These are phyloP conservation scores for Luperina testacea DNA, from an alignment of 2,888 invertebrate genomes.

Conservation along the genomic window DNA sequence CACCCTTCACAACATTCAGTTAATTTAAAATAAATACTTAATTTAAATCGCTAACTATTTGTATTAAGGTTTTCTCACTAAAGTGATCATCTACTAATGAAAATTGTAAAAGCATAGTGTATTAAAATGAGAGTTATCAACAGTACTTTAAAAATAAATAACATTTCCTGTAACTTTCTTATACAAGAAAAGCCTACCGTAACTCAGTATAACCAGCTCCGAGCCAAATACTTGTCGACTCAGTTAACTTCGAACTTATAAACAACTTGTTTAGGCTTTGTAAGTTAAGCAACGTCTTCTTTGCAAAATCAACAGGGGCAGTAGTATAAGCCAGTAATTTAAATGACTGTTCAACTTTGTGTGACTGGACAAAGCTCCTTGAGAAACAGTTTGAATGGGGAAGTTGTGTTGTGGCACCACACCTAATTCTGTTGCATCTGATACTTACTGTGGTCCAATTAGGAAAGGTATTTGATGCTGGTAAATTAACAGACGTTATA, in stretches of 20 bases:
- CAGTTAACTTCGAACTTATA: slow-evolving; percentile 39
- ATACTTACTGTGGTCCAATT: not conserved
- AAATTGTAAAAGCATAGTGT: not conserved
- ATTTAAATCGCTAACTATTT: not conserved
- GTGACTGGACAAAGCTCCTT: slow-evolving; percentile 27
- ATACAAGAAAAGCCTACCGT: slow-evolving; percentile 9
- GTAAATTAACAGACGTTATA: not conserved
- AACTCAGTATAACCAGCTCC: slow-evolving; percentile 9
- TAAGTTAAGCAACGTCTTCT: slow-evolving; percentile 40
- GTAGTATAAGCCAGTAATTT: slow-evolving; percentile 28
- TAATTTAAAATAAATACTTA: not conserved
- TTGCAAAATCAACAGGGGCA: slow-evolving; percentile 42
- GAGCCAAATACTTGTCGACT: slow-evolving; percentile 37
- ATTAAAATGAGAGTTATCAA: not conserved
- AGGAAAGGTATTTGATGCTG: not conserved
- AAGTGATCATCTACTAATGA: not conserved
- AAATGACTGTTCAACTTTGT: slow-evolving; percentile 30
- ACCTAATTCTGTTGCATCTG: not conserved
- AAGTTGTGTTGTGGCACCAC: not conserved
- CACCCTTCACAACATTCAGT: not conserved
- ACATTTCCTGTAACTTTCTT: not conserved
- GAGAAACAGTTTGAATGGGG: slow-evolving; percentile 6
- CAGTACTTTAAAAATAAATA: not conserved
- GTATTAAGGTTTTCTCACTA: not conserved
- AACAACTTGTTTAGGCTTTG: slow-evolving; percentile 57